Base-by-base conservation (phyloP, 1,140 invertebrate species). In the Neotoxoptera formosana region DNA sequence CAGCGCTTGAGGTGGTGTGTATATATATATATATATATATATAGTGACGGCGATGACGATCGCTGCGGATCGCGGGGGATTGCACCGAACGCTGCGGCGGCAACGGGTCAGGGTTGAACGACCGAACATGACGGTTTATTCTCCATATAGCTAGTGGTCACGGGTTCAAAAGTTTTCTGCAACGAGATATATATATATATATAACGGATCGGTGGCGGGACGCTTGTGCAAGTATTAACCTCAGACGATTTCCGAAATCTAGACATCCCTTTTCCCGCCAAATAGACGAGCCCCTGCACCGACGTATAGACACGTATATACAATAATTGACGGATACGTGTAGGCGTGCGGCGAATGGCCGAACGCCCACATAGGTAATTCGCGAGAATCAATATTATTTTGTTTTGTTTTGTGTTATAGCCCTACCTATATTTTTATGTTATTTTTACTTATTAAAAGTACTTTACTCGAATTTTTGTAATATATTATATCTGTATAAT, bases 51-150 rank as follows among this genome's bases (percentile, higher is more conserved):
- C 11, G 91, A 21, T 23, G 91, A 47, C 23, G 60, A 48, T n/a
- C 30, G 25, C n/a, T 51, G 48, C 48, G 48, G 90, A 41, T 14
- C 11, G 53, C 53, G 88, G 53, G 88, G 36, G 21, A 90, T 60
- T 90, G 88, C 88, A 90, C 51, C 36, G 88, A 60, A 41, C 30
- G 36, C 21, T 23, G 47, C 81, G 81, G 91, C 81, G 91, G 47
- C 56, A 17, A 51, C 48, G 81, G 81, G 91, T 84, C 76, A 56
- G 81, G 60, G 91, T 93, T 93, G 34, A 93, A 93, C 81, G 91
- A 93, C 91, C 91, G 48, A 48, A 90, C 53, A 47, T 36, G 53
- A 34, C 36, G 56, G 53, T 90, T 90, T 36, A 3, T 36, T 45
- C 41, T 89, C 41, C 41, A 36, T 23, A 34, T 34, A 21, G 45